Conservation (phyloP, 2,888 invertebrate species). For the Amorpha juglandis region DNA sequence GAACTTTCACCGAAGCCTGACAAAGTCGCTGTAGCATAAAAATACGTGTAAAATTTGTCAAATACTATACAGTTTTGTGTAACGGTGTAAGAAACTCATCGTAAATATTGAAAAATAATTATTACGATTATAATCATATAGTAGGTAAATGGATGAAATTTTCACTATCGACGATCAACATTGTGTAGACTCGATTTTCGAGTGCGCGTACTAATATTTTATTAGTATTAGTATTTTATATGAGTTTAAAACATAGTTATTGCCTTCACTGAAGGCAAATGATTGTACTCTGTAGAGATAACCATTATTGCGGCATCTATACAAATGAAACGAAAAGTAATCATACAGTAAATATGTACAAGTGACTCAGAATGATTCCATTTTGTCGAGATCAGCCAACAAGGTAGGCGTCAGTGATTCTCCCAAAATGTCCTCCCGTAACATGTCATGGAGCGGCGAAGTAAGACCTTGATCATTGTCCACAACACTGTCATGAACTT, state of each 20-base stretch:
- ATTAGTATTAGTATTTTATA: slow-evolving; percentile 45
- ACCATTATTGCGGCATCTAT: slow-evolving; percentile 67
- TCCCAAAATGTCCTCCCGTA: slow-evolving; percentile 72
- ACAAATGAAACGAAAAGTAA: slow-evolving; percentile 66
- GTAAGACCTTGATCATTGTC: slow-evolving; percentile 60
- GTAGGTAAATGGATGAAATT: neutral
- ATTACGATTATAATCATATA: neutral
- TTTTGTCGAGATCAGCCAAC: slow-evolving; percentile 78
- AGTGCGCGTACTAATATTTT: slow-evolving; percentile 61
- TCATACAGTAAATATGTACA: slow-evolving; percentile 61
- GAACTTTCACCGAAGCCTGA: too few relatives aligned
- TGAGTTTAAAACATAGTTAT: slow-evolving; percentile 50
- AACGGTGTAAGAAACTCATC: neutral
- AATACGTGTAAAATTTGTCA: neutral
- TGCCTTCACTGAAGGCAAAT: slow-evolving; percentile 79
- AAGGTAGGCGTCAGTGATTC: slow-evolving; percentile 71
- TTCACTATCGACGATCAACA: neutral
- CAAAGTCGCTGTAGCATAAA: too few relatives aligned
- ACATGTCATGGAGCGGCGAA: slow-evolving; percentile 73
- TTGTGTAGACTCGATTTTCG: slow-evolving; percentile 73
- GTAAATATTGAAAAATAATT: neutral
- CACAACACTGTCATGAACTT: slow-evolving; percentile 59
- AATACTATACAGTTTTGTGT: neutral
- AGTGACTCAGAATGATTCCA: slow-evolving; percentile 56
- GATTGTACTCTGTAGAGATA: slow-evolving; percentile 74